These are phyloP conservation scores for Lissocephala sabroskyi DNA, from an alignment of 2,888 invertebrate genomes.

Conservation along the genomic window DNA sequence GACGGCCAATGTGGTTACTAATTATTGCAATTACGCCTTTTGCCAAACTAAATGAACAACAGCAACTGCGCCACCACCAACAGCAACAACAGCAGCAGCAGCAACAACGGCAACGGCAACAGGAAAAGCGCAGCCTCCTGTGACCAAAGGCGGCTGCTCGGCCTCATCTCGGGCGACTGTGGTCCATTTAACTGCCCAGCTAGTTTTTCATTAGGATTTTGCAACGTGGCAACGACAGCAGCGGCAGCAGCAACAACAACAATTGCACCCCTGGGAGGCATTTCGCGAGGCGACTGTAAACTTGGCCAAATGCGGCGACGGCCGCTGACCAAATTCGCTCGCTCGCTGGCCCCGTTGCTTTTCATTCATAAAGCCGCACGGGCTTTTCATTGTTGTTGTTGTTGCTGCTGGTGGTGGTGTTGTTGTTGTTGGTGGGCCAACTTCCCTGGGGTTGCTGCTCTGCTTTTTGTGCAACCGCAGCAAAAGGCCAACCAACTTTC, in stretches of 20 bases:
- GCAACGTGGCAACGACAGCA: too few species aligned
- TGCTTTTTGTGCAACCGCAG: slow-evolving; percentile 1
- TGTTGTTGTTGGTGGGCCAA: neutral
- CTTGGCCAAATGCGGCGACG: neutral
- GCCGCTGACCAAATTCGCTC: too few species aligned
- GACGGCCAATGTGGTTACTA: neutral
- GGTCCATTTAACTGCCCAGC: neutral
- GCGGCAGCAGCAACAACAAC: too few species aligned
- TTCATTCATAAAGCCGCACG: slow-evolving; percentile 3
- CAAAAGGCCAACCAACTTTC: slow-evolving; percentile 3
- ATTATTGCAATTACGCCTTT: slow-evolving; percentile 1
- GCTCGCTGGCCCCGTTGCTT: too few species aligned
- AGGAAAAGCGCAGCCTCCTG: too few species aligned
- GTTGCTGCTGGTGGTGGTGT: neutral
- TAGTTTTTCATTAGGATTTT: neutral
- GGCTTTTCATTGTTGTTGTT: too few species aligned
- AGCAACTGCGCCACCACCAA: neutral
- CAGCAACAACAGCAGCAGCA: neutral
- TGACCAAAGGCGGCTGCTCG: too few species aligned
- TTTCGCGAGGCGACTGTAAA: slow-evolving; percentile 10
- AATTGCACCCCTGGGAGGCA: slow-evolving; percentile 49
- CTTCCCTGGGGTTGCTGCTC: too few species aligned
- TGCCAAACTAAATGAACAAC: neutral
- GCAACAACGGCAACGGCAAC: neutral
- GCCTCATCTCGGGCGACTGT: neutral